Evolutionary conservation across 2,113 vertebrate genomes (phyloP).

Genomic region (Sminthopsis crassicaudata): DNA sequence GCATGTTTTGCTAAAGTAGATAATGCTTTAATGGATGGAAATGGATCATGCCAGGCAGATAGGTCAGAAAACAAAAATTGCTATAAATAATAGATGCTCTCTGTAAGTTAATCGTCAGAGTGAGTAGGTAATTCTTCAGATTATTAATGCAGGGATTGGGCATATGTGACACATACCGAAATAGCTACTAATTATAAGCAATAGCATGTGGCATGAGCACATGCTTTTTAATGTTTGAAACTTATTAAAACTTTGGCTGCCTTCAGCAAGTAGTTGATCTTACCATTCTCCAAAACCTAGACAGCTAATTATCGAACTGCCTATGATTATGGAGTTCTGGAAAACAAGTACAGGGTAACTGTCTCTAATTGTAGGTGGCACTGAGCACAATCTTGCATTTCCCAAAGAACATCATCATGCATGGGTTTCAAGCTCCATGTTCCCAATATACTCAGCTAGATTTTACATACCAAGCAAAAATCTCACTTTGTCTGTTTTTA

Average conservation of each 20-base stretch:
- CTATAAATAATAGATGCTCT: slow-evolving; percentile 77
- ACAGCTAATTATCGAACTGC: slow-evolving; percentile 34
- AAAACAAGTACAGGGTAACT: neutral
- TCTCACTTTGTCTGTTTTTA: neutral
- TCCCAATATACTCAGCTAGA: neutral
- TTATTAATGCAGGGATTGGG: slow-evolving; percentile 28
- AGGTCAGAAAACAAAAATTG: slow-evolving; percentile 75
- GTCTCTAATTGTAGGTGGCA: neutral
- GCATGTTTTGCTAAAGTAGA: slow-evolving; percentile 77
- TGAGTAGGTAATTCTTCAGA: slow-evolving; percentile 45
- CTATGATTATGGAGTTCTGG: slow-evolving; percentile 27
- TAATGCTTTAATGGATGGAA: slow-evolving; percentile 83
- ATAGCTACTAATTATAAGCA: slow-evolving; percentile 24
- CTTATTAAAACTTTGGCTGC: slow-evolving; percentile 8
- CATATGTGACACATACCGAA: neutral
- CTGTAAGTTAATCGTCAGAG: slow-evolving; percentile 64
- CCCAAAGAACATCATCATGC: neutral
- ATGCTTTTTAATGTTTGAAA: neutral
- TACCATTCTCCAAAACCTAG: neutral
- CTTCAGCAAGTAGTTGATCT: slow-evolving; percentile 29
- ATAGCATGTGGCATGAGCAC: neutral
- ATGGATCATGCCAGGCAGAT: slow-evolving; percentile 78
- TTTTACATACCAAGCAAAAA: neutral
- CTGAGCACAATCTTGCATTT: neutral
- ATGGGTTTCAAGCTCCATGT: neutral